Base-by-base conservation (phyloP, 2,797 vertebrate species). In the Champsocephalus esox region DNA sequence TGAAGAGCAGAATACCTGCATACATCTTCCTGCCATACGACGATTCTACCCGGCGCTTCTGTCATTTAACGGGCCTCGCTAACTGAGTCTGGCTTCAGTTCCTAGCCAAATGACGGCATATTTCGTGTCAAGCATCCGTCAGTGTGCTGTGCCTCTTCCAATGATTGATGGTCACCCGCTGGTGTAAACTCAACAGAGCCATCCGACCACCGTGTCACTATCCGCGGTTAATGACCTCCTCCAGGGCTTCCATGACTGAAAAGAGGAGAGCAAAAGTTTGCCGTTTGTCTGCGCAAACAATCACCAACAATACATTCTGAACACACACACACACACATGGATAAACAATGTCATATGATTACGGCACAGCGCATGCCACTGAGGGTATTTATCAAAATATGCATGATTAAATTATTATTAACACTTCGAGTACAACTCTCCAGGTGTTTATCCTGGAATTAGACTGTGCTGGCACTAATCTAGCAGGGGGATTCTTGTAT, bases 131-230 rank as follows among this genome's bases (percentile, higher is more conserved):
- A 83, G 84, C 81, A 80, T 73, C 85, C 89, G 88, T 90, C 90
- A 84, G 65, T 78, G 66, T 16, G 45, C 77, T 60, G 61, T 75
- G 90, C 80, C 84, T 89, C 70, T 64, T 49, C 14, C 66, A 41
- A 67, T 91, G 92, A 94, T 87, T 86, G 92, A 94, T 92, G 87
- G 85, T 57, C 76, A 67, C 70, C 86, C 88, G 80, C 88, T 70
- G 78, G 89, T 81, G 88, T 77, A 81, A 34, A 72, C 76, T 44
- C 84, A 82, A 73, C 72, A 61, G 32, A 77, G 86, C 70, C 79
- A 65, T 83, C 71, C 69, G 14, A 77, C 77, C 77, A 73, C 68
- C 41, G 12, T 87, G 87, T 82, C 87, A 79, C 83, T 79, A 55
- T 82, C 59, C 59, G 68, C 73, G 73, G 70, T 79, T 91, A 91